phyloP scores from a whole-genome alignment of 2,797 vertebrate genomes.

The Hylomyscus alleni region DNA sequence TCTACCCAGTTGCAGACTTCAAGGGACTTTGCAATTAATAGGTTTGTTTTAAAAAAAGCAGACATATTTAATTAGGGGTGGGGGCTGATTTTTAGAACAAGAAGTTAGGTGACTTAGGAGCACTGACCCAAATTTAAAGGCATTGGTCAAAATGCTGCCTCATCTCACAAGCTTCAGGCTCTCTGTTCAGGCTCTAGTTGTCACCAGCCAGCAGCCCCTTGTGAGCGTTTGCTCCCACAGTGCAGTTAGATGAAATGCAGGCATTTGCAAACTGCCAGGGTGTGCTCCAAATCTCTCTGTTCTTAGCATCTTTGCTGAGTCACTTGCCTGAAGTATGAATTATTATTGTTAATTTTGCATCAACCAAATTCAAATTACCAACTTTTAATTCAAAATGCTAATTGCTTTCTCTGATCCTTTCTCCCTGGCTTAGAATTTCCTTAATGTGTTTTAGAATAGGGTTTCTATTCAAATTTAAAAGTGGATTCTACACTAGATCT shows the following conservation, averaged over 20 bases:
- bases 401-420: neutral
- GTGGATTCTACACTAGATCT: neutral
- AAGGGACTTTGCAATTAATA: neutral
- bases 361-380: neutral
- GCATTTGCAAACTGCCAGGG: neutral
- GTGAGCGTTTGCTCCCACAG: no score
- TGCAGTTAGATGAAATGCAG: neutral
- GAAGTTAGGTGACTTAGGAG: neutral
- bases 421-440: neutral
- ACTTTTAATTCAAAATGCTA: slow-evolving; percentile 6
- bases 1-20: neutral
- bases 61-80: neutral
- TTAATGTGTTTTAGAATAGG: neutral
- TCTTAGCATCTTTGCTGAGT: neutral
- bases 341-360: neutral
- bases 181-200: neutral
- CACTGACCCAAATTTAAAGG: neutral
- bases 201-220: neutral
- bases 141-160: neutral
- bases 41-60: neutral
- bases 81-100: neutral
- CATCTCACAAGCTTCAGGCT: neutral
- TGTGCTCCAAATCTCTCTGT: neutral
- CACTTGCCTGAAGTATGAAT: neutral
- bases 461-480: neutral